phyloP scores from a whole-genome alignment of 1,140 invertebrate species.

The Cherax quadricarinatus region DNA sequence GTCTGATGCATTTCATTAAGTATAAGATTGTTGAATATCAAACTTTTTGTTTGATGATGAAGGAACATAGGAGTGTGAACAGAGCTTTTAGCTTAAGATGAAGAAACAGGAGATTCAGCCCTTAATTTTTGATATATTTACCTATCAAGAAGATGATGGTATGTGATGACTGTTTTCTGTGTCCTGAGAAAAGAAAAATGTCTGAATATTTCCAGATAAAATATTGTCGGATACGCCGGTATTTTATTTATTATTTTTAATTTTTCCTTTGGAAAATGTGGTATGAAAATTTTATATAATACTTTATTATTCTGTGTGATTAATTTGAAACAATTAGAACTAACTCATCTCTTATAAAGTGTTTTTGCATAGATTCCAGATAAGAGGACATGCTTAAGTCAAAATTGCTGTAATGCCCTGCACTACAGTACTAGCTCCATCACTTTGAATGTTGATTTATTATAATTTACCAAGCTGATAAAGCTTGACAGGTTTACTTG shows the following conservation, averaged over 20 bases:
- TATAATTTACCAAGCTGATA: background rate
- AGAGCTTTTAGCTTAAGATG: conserved; percentile 11
- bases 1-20: conserved; percentile 4
- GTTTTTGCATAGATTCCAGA: background rate
- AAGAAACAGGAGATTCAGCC: conserved; percentile 31
- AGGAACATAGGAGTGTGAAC: conserved; percentile 25
- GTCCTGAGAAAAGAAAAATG: background rate
- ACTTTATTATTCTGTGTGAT: background rate
- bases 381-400: background rate
- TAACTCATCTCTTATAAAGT: background rate
- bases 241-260: background rate
- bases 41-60: background rate
- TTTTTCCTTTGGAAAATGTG: background rate
- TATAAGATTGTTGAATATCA: background rate
- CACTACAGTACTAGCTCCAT: background rate
- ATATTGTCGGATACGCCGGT: background rate
- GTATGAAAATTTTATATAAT: background rate
- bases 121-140: conserved; percentile 46
- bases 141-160: conserved; percentile 35
- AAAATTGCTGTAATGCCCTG: background rate
- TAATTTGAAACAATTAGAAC: background rate
- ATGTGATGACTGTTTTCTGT: conserved; percentile 19
- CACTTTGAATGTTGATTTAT: background rate
- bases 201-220: conserved; percentile 7
- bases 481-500: background rate